A percentile compares a stretch with the other conserved stretches of the same genome.
Conservation (phyloP, 2,797 vertebrate species). For the Falco columbarius region DNA sequence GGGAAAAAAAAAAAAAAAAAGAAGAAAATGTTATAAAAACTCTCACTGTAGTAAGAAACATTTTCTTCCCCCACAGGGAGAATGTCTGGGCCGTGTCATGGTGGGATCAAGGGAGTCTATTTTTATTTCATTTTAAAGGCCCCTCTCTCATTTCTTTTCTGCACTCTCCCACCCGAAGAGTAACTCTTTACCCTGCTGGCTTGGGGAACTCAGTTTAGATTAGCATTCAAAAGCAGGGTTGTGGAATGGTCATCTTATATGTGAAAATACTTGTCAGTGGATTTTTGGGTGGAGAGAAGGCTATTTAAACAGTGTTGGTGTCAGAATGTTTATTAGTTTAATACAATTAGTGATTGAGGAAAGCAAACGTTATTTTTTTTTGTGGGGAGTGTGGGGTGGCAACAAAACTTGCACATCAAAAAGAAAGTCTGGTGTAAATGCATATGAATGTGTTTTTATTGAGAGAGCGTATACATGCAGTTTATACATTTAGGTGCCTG, state of each 20-base stretch:
- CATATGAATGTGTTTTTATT: background rate
- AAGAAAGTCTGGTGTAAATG: background rate
- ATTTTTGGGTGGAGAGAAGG: conserved; percentile 35
- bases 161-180: background rate
- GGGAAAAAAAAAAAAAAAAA: background rate
- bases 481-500: background rate
- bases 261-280: background rate
- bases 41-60: conserved; percentile 35
- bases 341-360: conserved; percentile 21
- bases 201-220: background rate
- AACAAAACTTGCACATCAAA: background rate
- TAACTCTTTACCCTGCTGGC: background rate
- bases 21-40: conserved; percentile 43
- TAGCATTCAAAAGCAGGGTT: background rate
- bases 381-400: accelerated
- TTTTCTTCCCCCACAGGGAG: conserved; percentile 30
- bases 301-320: background rate
- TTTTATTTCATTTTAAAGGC: conserved; percentile 46
- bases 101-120: conserved; percentile 41
- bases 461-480: background rate
- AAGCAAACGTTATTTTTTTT: background rate
- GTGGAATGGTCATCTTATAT: background rate
- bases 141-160: conserved; percentile 22
- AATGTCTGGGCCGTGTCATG: conserved; percentile 46
- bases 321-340: conserved; percentile 28